These are phyloP conservation scores for Eupelmus urozonus DNA, from an alignment of 2,888 invertebrate genomes.

Conservation along the genomic window DNA sequence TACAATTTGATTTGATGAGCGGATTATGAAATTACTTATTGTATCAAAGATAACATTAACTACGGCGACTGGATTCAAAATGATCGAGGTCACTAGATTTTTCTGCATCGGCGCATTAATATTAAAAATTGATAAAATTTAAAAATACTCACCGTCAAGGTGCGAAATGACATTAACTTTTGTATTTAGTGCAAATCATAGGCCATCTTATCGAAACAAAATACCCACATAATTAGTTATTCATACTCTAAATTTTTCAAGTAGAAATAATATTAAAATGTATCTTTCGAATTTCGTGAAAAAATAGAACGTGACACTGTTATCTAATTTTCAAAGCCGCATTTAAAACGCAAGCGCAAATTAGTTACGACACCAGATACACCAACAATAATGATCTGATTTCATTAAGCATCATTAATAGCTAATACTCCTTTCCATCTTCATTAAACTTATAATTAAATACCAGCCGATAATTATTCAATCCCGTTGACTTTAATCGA, in stretches of 20 bases:
- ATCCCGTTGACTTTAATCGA: slow-evolving; percentile 22
- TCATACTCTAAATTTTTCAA: background rate
- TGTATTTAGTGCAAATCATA: slow-evolving; percentile 18
- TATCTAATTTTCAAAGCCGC: too few relatives aligned
- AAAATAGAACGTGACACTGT: too few relatives aligned
- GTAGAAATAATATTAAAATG: background rate
- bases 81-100: too few relatives aligned
- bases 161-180: slow-evolving; percentile 3
- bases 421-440: slow-evolving; percentile 6
- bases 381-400: background rate
- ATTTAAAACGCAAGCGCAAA: too few relatives aligned
- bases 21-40: background rate
- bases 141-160: background rate
- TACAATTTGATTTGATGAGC: too few relatives aligned
- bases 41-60: background rate
- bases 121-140: too few relatives aligned
- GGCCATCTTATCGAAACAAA: background rate
- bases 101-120: too few relatives aligned
- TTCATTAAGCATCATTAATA: background rate
- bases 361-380: too few relatives aligned
- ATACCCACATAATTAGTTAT: slow-evolving; percentile 24
- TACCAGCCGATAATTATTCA: slow-evolving; percentile 36
- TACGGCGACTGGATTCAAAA: too few relatives aligned
- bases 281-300: background rate
- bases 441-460: slow-evolving; percentile 29